These are phyloP conservation scores for Streptopelia turtur DNA, from an alignment of 2,797 vertebrate species.

Conservation along the genomic window DNA sequence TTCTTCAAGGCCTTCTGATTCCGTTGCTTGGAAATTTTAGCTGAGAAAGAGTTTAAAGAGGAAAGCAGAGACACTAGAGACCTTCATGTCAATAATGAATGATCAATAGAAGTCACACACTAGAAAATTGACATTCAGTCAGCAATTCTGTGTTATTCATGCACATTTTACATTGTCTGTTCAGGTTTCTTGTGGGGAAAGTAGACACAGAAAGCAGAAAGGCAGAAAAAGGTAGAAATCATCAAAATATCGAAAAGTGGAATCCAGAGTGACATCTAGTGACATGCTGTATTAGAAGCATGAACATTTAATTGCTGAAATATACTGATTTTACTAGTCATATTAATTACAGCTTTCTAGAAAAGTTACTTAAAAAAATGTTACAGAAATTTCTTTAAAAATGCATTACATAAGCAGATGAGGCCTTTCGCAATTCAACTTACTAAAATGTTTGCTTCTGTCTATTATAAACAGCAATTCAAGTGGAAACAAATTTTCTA, in stretches of 20 bases:
- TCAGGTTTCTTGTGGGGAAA: slow-evolving; percentile 57
- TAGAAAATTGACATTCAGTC: slow-evolving; percentile 82
- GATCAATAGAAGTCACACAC: slow-evolving; percentile 83
- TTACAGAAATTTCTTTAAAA: not conserved
- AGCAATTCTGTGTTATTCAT: slow-evolving; percentile 77
- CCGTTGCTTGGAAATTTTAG: slow-evolving; percentile 78
- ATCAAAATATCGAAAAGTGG: slow-evolving; percentile 68
- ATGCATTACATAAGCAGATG: not conserved
- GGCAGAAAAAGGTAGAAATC: slow-evolving; percentile 69
- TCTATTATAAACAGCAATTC: not conserved
- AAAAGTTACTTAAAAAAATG: not conserved
- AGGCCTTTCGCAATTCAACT: not conserved
- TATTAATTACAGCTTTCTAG: slow-evolving; percentile 3
- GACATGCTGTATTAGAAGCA: slow-evolving; percentile 70
- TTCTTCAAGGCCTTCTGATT: slow-evolving; percentile 75
- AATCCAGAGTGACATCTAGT: slow-evolving; percentile 81
- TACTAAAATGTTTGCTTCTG: not conserved
- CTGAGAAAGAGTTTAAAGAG: slow-evolving; percentile 79
- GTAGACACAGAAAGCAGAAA: slow-evolving; percentile 51
- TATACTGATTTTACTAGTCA: not conserved
- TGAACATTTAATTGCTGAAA: slow-evolving; percentile 46
- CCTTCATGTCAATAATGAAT: slow-evolving; percentile 85
- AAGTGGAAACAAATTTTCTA: not conserved
- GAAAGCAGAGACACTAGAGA: slow-evolving; percentile 78
- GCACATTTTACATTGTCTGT: slow-evolving; percentile 78